Base-by-base conservation (phyloP, 2,113 vertebrate species). In the Mormoops blainvillei region DNA sequence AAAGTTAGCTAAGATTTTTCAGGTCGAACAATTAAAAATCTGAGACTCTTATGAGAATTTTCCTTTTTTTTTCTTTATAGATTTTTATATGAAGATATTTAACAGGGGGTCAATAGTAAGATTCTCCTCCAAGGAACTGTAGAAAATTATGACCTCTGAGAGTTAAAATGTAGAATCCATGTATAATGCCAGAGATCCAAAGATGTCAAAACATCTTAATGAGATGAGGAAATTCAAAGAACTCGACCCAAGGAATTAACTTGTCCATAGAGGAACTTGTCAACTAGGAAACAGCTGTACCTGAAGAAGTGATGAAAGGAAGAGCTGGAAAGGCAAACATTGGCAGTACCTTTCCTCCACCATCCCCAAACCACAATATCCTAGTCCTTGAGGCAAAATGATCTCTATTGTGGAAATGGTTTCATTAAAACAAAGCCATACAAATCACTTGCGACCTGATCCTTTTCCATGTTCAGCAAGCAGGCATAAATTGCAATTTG, bases 111-210 rank as follows among this genome's bases (percentile, higher is more conserved):
- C 78, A 82, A 31, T 31, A 67, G 33, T 67, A 54, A 89, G 5
- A 89, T 28, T 86, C 9, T 67, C 4, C 26, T 45, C 43, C 0
- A 36, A 76, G 26, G 50, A 81, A 14, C 1, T 81, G 18, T 76
- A n/a, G 90, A 89, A 78, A 90, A 48, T 33, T 26, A 36, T 73
- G 56, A 85, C 12, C 82, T 78, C 24, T 92, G 45, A 92, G 20
- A 61, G 2, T 90, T 83, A 83, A 96, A 65, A 90, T 15, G 12
- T n/a, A 82, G 65, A 78, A 83, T 65, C 3, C 38, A n/a, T 24
- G 3, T 77, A 83, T 22, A 68, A 71, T 73, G 7, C 19, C 18
- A 95, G 45, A 83, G 83, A 92, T 73, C n/a, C 13, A 41, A 52
- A 81, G 43, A 31, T 22, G 41, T 58, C 85, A 70, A 84, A 41